Evolutionary conservation across 2,113 vertebrate species (phyloP).

Genomic region (Clarias macrocephalus): DNA sequence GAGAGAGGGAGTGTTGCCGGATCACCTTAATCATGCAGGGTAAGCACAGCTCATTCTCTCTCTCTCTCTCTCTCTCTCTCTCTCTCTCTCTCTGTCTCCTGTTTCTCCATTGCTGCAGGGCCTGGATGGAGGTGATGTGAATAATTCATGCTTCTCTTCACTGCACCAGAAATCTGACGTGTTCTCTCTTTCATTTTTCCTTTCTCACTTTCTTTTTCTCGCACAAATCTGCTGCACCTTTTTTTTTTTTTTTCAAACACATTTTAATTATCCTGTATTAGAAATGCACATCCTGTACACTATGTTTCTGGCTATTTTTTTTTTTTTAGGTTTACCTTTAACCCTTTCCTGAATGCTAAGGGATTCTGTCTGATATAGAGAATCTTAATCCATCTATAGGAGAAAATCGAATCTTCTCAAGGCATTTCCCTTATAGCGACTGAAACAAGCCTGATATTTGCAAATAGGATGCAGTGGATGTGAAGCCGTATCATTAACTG

Average conservation of each 20-base stretch:
- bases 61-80: conserved; percentile 1
- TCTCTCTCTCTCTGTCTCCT: conserved; percentile 29
- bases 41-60: not conserved
- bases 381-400: not conserved
- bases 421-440: not conserved
- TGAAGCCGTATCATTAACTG: too few species aligned
- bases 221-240: not conserved
- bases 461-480: not conserved
- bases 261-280: not conserved
- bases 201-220: not conserved
- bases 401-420: not conserved
- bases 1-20: not conserved
- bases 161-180: conserved; percentile 48
- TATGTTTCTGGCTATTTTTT: not conserved
- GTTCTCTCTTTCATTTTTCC: not conserved
- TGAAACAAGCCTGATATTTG: not conserved
- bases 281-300: not conserved
- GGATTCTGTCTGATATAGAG: not conserved
- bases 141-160: conserved; percentile 54
- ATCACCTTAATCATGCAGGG: conserved; percentile 12
- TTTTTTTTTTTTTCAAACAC: not conserved
- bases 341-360: not conserved
- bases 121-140: conserved; percentile 37
- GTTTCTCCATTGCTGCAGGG: conserved; percentile 16
- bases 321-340: not conserved